Base-by-base conservation (phyloP, 2,888 invertebrate species). In the Notocelia uddmanniana region DNA sequence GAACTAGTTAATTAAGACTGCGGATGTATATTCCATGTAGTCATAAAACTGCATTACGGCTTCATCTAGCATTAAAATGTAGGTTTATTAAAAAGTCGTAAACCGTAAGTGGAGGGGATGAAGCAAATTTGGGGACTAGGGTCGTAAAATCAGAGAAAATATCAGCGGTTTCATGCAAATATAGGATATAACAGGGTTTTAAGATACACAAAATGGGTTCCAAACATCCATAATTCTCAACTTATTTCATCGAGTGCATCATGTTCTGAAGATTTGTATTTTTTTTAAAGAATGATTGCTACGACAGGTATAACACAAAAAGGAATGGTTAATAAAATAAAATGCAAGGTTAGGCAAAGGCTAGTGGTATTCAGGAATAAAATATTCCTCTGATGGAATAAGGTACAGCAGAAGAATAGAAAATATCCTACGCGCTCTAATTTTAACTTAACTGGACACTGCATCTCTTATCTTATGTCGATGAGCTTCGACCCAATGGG, bases 81-180 rank as follows among this genome's bases (percentile, higher is more conserved):
- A 81, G 86, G 88, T 90, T 91, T 90, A 90, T 91, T 89, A 90
- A 89, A 83, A 82, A 85, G 83, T 91, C 91, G 88, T 92, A 89
- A 92, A 66, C 73, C 76, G 75, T 77, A 77, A 78, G 77, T 84
- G 85, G 83, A 83, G 84, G 86, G 86, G 84, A 68, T 48, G 60
- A 50, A 62, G 58, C 31, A 66, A 74, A 73, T 75, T 74, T 76
- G 70, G 66, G 50, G 60, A 52, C 64, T 48, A 59, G 50, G 58
- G 62, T 71, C 34, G 59, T 69, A 68, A 48, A 64, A 60, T 60
- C 26, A 59, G 19, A 50, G 41, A 15, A 64, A 59, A 69, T 57
- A 45, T 63, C 15, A n/a, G 31, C 45, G 41, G 31, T 64, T 41
- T 34, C 37, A 58, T 69, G 54, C 23, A 41, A 60, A 69, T 41